Evolutionary conservation across 2,797 vertebrate species (phyloP).

Genomic region (Ispidina lecontei): DNA sequence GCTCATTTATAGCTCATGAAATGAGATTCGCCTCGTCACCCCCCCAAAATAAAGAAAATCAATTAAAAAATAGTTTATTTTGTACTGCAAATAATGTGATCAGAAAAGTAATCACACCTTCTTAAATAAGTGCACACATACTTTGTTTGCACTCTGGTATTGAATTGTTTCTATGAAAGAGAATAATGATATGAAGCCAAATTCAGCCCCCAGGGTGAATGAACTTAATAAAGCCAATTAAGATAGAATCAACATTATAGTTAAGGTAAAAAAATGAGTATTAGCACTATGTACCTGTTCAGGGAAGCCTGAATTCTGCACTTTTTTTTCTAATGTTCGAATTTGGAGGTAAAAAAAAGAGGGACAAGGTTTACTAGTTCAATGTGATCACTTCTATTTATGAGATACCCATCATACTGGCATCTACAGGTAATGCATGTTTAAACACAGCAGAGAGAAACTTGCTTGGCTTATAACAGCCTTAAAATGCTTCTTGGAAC

Average conservation of each 20-base stretch:
- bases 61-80: not conserved
- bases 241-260: not conserved
- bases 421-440: not conserved
- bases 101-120: not conserved
- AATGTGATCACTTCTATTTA: not conserved
- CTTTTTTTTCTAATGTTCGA: not conserved
- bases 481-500: not conserved
- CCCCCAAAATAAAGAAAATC: no score
- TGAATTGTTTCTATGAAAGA: not conserved
- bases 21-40: rapidly evolving
- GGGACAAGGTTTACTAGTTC: not conserved
- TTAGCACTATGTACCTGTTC: not conserved
- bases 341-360: not conserved
- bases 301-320: not conserved
- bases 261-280: not conserved
- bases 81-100: not conserved
- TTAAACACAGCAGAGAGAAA: not conserved
- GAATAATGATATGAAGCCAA: not conserved
- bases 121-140: not conserved
- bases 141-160: not conserved
- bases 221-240: not conserved
- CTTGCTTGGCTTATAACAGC: not conserved
- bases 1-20: not conserved
- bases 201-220: not conserved
- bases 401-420: not conserved